phyloP scores from a whole-genome alignment of 2,888 invertebrate genomes.

The Suillia variegata region DNA sequence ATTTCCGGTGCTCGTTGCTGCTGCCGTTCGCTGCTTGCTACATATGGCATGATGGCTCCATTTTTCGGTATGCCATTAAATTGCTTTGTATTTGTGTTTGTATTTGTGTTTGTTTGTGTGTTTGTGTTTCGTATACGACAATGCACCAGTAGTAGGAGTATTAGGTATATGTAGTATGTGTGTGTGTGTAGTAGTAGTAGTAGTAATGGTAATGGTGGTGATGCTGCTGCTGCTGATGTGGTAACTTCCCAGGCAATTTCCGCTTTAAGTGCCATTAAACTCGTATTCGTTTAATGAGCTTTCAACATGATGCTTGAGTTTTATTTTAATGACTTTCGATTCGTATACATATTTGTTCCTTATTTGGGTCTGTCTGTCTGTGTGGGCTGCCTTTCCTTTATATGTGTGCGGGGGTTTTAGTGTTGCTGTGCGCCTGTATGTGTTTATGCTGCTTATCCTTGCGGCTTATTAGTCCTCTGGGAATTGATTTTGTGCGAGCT shows the following conservation, averaged over 20 bases:
- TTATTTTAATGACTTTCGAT: slow-evolving; percentile 7
- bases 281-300: slow-evolving; percentile 52
- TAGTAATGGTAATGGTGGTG: background rate
- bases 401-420: no score
- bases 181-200: background rate
- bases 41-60: slow-evolving; percentile 18
- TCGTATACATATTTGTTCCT: background rate
- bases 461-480: background rate
- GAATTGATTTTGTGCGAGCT: no score
- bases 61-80: slow-evolving; percentile 12
- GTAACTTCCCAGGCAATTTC: slow-evolving; percentile 52
- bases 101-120: background rate
- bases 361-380: background rate
- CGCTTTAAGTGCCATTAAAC: slow-evolving; percentile 53
- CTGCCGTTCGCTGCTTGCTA: background rate
- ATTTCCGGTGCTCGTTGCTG: slow-evolving; percentile 12
- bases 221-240: slow-evolving; percentile 12
- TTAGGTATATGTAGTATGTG: background rate
- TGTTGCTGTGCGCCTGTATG: background rate
- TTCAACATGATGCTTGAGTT: slow-evolving; percentile 43
- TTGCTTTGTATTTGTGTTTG: slow-evolving; percentile 3
- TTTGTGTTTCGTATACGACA: background rate
- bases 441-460: background rate
- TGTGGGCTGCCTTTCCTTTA: no score
- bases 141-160: background rate